phyloP scores from a whole-genome alignment of 2,113 vertebrate genomes.

The Paracanthobrama guichenoti region DNA sequence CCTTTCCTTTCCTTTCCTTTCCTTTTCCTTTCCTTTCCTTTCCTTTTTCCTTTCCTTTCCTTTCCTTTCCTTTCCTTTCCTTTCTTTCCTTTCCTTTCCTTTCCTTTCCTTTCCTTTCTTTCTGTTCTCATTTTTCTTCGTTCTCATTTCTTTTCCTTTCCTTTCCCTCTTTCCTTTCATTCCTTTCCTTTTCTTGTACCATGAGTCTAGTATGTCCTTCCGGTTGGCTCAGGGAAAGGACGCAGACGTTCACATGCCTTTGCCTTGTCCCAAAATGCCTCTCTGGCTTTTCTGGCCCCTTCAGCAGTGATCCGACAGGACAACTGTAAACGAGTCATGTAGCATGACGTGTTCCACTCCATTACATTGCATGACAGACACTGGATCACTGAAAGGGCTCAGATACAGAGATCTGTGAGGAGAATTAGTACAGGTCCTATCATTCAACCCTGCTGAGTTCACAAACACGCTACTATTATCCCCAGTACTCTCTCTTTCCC shows the following conservation, averaged over 20 bases:
- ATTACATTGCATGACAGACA: neutral
- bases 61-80: neutral
- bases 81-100: neutral
- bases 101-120: too few species aligned
- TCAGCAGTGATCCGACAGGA: neutral
- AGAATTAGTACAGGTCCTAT: neutral
- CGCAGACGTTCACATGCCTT: neutral
- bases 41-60: too few species aligned
- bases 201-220: neutral
- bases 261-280: neutral
- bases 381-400: neutral
- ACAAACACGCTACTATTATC: slow-evolving; percentile 7
- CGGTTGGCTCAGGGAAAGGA: neutral
- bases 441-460: slow-evolving; percentile 22
- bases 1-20: accelerated
- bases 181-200: neutral
- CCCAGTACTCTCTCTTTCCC: slow-evolving; percentile 9
- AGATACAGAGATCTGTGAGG: neutral
- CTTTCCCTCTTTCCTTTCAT: too few species aligned
- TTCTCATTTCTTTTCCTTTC: too few species aligned
- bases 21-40: too few species aligned
- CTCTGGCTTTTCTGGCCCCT: neutral
- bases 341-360: neutral
- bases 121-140: too few species aligned
- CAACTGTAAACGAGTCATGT: neutral